Evolutionary conservation across 2,888 invertebrate species (phyloP).

Genomic region (Bugula neritina): DNA sequence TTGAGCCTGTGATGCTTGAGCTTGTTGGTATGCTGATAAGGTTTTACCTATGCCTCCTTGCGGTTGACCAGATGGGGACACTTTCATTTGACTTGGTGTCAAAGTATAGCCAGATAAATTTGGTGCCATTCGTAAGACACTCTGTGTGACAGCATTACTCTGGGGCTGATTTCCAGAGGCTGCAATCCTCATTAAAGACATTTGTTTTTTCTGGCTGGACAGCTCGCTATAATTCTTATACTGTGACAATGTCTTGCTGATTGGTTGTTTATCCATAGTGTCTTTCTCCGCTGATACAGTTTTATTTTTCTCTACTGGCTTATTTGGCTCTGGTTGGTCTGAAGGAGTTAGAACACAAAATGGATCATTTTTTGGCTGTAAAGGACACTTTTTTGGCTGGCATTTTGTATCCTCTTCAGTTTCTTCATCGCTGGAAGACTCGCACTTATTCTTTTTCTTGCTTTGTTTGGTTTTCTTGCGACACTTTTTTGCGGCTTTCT

Average conservation of each 20-base stretch:
- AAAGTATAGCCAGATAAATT: too few relatives aligned
- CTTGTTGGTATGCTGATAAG: too few relatives aligned
- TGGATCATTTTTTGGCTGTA: not conserved
- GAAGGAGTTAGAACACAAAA: not conserved
- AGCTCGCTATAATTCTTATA: not conserved
- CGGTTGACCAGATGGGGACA: too few relatives aligned
- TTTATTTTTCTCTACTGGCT: not conserved
- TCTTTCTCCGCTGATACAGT: too few relatives aligned
- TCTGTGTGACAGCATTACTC: too few relatives aligned
- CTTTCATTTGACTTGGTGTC: too few relatives aligned
- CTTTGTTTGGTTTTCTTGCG: not conserved
- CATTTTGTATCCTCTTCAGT: not conserved
- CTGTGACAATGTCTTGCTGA: not conserved
- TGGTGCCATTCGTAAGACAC: too few relatives aligned
- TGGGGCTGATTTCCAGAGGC: too few relatives aligned
- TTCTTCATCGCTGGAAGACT: not conserved
- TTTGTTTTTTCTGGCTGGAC: not conserved
- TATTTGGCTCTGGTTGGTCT: not conserved
- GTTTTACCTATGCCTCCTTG: too few relatives aligned
- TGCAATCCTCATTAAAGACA: too few relatives aligned
- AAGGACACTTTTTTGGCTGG: not conserved
- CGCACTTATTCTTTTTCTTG: not conserved
- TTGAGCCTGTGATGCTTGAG: too few relatives aligned
- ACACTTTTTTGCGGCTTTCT: not conserved
- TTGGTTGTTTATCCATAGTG: not conserved